Percentiles rank a stretch among this genome's conserved stretches.
phyloP scores from a whole-genome alignment of 1,140 invertebrate genomes.

The Cecropterus lyciades region DNA sequence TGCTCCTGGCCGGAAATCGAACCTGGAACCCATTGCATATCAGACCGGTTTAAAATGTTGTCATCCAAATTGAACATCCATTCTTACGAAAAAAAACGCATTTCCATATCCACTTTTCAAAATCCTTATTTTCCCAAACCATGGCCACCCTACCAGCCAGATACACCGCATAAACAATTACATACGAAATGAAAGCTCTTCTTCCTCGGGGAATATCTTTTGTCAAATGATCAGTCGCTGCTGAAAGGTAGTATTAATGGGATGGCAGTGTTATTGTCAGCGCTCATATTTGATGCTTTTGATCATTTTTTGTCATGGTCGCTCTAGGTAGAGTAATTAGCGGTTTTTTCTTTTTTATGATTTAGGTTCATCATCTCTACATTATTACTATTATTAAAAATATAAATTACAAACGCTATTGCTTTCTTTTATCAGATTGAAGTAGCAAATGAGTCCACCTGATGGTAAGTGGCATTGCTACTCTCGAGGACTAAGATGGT shows the following conservation, averaged over 20 bases:
- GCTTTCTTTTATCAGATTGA: no score
- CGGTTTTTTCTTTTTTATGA: not conserved
- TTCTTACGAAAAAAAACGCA: no score
- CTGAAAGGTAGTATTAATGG: conserved; percentile 62
- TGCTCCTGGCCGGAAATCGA: no score
- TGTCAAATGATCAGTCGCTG: conserved; percentile 68
- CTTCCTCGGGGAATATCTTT: conserved; percentile 68
- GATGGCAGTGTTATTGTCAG: conserved; percentile 51
- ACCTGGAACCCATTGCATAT: no score
- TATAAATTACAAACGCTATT: no score
- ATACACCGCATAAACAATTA: conserved; percentile 73
- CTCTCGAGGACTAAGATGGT: no score
- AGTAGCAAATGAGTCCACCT: no score
- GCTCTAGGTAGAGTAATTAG: conserved; percentile 14
- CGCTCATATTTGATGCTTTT: conserved; percentile 46
- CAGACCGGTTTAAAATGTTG: no score
- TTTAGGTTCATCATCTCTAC: no score
- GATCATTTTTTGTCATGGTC: conserved; percentile 44
- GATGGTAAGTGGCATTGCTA: no score
- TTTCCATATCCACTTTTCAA: no score
- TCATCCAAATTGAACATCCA: no score
- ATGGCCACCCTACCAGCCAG: conserved; percentile 46
- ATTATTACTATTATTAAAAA: not conserved
- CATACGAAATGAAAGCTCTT: conserved; percentile 65
- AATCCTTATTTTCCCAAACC: conserved; percentile 1